A percentile compares a stretch with the other conserved stretches of the same genome.
Conservation (phyloP, 2,113 vertebrate species). For the Apodemus sylvaticus region DNA sequence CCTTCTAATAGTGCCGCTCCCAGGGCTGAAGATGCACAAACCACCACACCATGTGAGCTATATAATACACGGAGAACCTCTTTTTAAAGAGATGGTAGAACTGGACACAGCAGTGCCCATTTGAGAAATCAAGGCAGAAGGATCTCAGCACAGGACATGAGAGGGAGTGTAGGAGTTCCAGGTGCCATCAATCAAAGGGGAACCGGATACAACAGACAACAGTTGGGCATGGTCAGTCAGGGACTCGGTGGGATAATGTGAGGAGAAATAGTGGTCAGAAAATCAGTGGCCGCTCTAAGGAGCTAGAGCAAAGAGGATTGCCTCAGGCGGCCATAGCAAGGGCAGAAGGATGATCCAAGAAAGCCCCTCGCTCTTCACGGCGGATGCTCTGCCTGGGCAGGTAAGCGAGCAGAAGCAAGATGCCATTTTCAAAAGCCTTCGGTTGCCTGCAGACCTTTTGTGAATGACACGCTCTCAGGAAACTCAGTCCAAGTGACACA, state of each 20-base stretch:
- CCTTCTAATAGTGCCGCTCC: too few relatives aligned
- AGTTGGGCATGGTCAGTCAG: not conserved
- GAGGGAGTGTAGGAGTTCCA: not conserved
- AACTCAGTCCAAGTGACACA: not conserved
- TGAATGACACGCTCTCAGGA: not conserved
- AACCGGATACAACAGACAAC: not conserved
- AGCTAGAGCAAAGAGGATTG: not conserved
- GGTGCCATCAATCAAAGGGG: not conserved
- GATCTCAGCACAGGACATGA: not conserved
- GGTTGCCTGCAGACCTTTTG: not conserved
- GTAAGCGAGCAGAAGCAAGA: not conserved
- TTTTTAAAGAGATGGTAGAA: not conserved
- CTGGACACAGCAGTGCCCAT: not conserved
- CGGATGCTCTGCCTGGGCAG: not conserved
- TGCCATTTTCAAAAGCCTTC: not conserved
- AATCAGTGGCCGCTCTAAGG: not conserved
- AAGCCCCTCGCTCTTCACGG: rapidly evolving
- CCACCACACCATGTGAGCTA: not conserved
- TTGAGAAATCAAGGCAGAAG: not conserved
- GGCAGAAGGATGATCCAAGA: not conserved
- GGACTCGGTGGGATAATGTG: not conserved
- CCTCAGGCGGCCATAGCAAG: not conserved
- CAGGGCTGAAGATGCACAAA: too few relatives aligned
- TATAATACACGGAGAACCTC: not conserved
- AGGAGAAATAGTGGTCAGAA: not conserved